These are phyloP conservation scores for Mus caroli DNA, from an alignment of 2,797 vertebrate genomes.

Conservation along the genomic window DNA sequence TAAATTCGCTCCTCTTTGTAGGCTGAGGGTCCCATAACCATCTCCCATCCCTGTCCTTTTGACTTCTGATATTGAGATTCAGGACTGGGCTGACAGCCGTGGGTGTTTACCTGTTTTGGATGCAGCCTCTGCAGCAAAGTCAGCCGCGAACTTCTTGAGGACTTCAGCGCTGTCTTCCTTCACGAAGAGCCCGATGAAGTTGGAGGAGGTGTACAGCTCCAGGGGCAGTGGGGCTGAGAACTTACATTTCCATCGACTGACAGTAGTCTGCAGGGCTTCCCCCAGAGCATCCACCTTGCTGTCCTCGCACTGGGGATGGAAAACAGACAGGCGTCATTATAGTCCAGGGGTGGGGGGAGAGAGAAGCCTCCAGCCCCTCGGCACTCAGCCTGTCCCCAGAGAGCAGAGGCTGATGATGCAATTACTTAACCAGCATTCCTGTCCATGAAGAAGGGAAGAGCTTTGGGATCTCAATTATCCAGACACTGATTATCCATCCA, in stretches of 20 bases:
- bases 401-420: neutral
- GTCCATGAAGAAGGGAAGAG: neutral
- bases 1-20: neutral
- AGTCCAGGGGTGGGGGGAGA: neutral
- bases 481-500: neutral
- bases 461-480: neutral
- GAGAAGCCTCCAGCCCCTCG: too few species aligned
- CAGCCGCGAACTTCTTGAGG: constrained; percentile 96
- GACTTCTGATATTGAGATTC: neutral
- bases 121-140: constrained; percentile 95
- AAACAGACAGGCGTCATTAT: constrained; percentile 7
- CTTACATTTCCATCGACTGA: constrained; percentile 95
- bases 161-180: constrained; percentile 96
- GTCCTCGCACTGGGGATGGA: constrained; percentile 94
- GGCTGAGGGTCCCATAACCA: neutral
- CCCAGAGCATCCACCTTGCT: constrained; percentile 95
- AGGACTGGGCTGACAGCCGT: rapidly evolving
- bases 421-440: neutral
- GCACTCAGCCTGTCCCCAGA: neutral
- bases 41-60: neutral
- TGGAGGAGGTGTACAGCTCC: constrained; percentile 97
- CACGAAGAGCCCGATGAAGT: constrained; percentile 99
- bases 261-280: constrained; percentile 94
- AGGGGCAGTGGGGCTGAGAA: constrained; percentile 95
- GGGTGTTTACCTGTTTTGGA: constrained; percentile 94